phyloP scores from a whole-genome alignment of 1,140 invertebrate species.

The Leptinotarsa texana region DNA sequence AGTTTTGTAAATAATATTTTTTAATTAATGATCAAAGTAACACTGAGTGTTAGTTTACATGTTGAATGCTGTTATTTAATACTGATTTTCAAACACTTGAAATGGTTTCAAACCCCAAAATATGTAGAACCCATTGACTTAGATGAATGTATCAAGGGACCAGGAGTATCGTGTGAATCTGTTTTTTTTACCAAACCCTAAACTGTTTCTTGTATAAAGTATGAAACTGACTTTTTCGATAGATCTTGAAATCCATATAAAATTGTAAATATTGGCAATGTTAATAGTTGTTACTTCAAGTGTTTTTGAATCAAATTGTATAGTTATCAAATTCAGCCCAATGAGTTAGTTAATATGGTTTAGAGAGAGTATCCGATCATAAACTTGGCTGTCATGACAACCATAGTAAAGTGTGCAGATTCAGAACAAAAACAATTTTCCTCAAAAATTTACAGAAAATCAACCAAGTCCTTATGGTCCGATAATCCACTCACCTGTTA shows the following conservation, averaged over 20 bases:
- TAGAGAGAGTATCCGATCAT: too few species aligned
- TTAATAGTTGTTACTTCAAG: conserved; percentile 3
- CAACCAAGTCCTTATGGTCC: background rate
- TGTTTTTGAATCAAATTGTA: conserved; percentile 16
- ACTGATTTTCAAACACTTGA: conserved; percentile 20
- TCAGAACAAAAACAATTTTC: background rate
- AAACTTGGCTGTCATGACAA: too few species aligned
- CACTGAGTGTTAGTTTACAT: conserved; percentile 19
- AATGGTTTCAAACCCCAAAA: background rate
- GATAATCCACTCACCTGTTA: background rate
- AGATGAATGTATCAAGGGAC: conserved; percentile 20
- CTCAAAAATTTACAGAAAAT: background rate
- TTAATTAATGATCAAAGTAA: conserved; percentile 21
- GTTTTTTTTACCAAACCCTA: conserved; percentile 3
- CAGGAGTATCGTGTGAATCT: background rate
- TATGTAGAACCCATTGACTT: background rate
- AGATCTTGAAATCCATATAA: background rate
- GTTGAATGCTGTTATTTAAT: conserved; percentile 16
- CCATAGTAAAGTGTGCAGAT: too few species aligned
- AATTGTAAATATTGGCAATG: conserved; percentile 21
- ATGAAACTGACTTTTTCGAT: background rate
- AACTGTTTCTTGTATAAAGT: background rate
- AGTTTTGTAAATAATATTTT: conserved; percentile 21
- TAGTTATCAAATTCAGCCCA: background rate
- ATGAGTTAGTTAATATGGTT: background rate